These are phyloP conservation scores for Notolepis coatsorum DNA, from an alignment of 2,797 vertebrate genomes.

Conservation along the genomic window DNA sequence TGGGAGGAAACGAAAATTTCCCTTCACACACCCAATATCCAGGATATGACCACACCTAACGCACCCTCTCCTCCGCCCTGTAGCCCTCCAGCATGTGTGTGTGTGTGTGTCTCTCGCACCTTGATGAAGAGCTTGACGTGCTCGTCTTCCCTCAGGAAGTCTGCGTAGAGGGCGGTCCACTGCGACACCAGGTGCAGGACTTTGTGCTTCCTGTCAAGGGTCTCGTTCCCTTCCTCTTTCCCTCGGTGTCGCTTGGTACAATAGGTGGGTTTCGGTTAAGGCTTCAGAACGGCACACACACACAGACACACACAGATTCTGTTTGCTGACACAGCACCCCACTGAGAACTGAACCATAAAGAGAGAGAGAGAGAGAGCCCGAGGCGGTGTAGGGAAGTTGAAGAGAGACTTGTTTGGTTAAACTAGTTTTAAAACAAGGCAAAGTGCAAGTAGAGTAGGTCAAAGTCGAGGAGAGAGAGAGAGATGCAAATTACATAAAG, in stretches of 20 bases:
- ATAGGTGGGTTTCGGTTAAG: constrained; percentile 87
- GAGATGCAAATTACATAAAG: too few species aligned
- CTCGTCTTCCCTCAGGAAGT: constrained; percentile 92
- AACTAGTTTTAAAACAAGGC: neutral
- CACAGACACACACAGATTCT: constrained; percentile 29
- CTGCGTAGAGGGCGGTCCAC: constrained; percentile 91
- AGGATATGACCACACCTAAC: neutral
- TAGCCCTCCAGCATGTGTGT: neutral
- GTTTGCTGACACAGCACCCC: constrained; percentile 15
- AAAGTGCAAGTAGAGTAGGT: constrained; percentile 7
- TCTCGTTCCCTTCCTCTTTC: constrained; percentile 88
- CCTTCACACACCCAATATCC: neutral
- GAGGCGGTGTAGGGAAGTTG: constrained; percentile 7
- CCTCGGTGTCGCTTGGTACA: constrained; percentile 88
- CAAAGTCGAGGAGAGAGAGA: constrained; percentile 7
- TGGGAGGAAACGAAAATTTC: constrained; percentile 65
- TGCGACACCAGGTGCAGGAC: constrained; percentile 94
- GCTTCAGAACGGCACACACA: constrained; percentile 45
- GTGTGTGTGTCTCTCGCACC: constrained; percentile 74
- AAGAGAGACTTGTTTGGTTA: constrained; percentile 5
- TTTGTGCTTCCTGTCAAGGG: constrained; percentile 91
- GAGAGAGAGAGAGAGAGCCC: neutral
- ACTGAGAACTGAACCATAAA: neutral
- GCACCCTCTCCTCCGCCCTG: neutral
- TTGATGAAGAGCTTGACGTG: constrained; percentile 94